phyloP scores from a whole-genome alignment of 2,797 vertebrate species.

The Centropyge bicolor region DNA sequence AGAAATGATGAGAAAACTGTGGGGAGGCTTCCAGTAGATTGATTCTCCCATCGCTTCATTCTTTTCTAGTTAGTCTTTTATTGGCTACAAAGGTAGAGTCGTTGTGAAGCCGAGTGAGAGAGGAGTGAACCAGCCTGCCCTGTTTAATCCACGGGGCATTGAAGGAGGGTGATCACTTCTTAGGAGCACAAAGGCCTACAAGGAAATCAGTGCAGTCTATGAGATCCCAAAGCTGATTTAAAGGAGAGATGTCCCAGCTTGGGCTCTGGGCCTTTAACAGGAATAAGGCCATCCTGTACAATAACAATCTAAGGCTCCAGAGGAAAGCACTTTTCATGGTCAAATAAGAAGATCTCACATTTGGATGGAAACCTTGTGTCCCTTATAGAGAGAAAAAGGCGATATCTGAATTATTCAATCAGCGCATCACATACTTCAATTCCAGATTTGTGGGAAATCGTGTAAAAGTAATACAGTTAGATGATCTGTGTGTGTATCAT shows the following conservation, averaged over 20 bases:
- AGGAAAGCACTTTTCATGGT: conserved; percentile 90
- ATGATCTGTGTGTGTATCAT: conserved; percentile 6
- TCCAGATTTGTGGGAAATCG: conserved; percentile 18
- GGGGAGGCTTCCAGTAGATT: conserved; percentile 99
- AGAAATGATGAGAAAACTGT: conserved; percentile 99
- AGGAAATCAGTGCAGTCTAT: conserved; percentile 94
- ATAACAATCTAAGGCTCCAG: conserved; percentile 91
- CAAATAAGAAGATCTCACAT: conserved; percentile 89
- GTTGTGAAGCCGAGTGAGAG: conserved; percentile 88
- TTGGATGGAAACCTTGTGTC: conserved; percentile 87
- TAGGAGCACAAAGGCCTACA: conserved; percentile 95
- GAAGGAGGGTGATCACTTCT: conserved; percentile 98
- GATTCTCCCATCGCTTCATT: conserved; percentile 98
- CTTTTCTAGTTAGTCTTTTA: conserved; percentile 99
- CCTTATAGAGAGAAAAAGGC: conserved; percentile 71
- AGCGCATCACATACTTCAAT: not conserved
- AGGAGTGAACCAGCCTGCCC: conserved; percentile 91
- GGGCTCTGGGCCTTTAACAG: conserved; percentile 90
- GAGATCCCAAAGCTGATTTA: conserved; percentile 98
- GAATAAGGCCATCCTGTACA: conserved; percentile 87
- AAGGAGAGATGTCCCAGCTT: conserved; percentile 94
- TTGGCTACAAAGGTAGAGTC: conserved; percentile 96
- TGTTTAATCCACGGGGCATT: conserved; percentile 98
- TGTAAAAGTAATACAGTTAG: not conserved
- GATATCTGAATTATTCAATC: conserved; percentile 45